Evolutionary conservation across 2,797 vertebrate genomes (phyloP).

Genomic region (Odontamblyopus rebecca): DNA sequence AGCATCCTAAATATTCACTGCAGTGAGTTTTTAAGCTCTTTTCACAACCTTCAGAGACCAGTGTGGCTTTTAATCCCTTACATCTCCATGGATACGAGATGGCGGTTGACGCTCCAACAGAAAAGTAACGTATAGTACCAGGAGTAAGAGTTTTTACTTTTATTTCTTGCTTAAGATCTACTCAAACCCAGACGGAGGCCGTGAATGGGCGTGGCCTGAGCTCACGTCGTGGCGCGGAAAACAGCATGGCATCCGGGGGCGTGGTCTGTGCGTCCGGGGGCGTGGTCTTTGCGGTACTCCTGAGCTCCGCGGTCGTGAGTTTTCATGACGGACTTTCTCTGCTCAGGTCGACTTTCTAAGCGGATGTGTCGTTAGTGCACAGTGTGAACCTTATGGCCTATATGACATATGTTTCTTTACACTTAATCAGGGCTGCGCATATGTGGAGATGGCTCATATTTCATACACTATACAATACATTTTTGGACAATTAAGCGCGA

Average conservation of each 20-base stretch:
- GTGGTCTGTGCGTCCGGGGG: conserved; percentile 31
- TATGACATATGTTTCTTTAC: background rate
- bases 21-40: too few species aligned
- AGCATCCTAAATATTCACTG: too few species aligned
- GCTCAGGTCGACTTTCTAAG: background rate
- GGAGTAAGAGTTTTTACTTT: too few species aligned
- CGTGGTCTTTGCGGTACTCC: conserved; percentile 50
- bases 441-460: background rate
- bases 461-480: background rate
- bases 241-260: background rate
- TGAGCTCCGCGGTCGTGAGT: conserved; percentile 9
- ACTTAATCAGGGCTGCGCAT: background rate
- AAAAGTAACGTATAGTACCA: background rate
- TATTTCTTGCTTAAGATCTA: background rate
- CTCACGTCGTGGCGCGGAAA: background rate
- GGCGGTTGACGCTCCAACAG: background rate
- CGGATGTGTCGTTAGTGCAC: background rate
- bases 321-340: conserved; percentile 21
- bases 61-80: too few species aligned
- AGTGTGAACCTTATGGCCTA: background rate
- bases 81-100: background rate
- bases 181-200: background rate
- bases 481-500: background rate
- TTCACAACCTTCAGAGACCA: too few species aligned
- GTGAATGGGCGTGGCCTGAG: background rate